These are phyloP conservation scores for Cercopithecus mona DNA, from an alignment of 2,113 vertebrate species.

Conservation along the genomic window DNA sequence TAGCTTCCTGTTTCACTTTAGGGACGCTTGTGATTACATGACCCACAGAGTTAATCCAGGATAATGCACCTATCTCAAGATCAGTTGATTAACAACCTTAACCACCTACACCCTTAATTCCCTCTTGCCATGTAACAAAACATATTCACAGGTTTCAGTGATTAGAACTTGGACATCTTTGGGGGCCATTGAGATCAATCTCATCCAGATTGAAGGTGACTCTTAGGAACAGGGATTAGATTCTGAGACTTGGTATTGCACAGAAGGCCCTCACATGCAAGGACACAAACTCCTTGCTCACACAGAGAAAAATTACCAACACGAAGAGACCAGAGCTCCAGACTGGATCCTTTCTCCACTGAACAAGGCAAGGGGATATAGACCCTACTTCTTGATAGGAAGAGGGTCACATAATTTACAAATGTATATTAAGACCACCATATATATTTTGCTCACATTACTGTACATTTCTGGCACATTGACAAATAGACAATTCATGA, in stretches of 20 bases:
- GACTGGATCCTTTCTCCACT: not conserved
- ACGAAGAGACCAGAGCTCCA: not conserved
- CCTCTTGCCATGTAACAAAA: not conserved
- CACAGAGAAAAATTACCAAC: not conserved
- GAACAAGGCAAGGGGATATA: not conserved
- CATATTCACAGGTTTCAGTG: not conserved
- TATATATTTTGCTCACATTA: not conserved
- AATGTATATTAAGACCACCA: not conserved
- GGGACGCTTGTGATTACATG: not conserved
- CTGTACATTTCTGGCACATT: not conserved
- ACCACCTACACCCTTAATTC: not conserved
- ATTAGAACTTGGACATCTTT: not conserved
- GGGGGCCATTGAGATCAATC: not conserved
- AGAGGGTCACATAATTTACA: not conserved
- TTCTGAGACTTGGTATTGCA: not conserved
- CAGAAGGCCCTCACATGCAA: not conserved
- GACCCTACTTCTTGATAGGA: not conserved
- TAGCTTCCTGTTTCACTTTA: not conserved
- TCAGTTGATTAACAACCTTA: not conserved
- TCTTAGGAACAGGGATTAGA: not conserved
- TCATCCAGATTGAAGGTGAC: not conserved
- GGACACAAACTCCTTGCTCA: not conserved
- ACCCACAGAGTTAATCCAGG: not conserved
- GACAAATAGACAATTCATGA: not conserved
- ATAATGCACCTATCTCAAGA: not conserved